These are phyloP conservation scores for Halcyon malimbica DNA, from an alignment of 2,113 vertebrate species.

Conservation along the genomic window DNA sequence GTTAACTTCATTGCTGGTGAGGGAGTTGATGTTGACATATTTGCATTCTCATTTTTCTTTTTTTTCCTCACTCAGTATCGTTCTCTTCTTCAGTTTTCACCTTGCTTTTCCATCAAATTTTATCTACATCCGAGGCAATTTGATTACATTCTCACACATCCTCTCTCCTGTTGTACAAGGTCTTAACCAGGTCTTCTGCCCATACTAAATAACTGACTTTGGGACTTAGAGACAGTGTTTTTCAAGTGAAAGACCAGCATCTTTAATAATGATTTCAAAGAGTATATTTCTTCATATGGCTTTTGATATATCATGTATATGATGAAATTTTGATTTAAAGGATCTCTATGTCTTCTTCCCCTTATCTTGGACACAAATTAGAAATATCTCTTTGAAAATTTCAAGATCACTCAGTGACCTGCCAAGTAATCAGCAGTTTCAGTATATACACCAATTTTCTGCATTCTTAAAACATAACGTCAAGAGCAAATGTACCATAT, in stretches of 20 bases:
- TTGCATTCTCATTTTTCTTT: neutral
- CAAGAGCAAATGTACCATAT: constrained; percentile 43
- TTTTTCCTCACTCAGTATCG: neutral
- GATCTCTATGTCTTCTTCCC: neutral
- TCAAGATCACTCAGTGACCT: neutral
- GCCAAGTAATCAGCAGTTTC: constrained; percentile 37
- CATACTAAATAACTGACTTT: neutral
- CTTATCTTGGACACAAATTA: neutral
- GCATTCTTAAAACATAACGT: constrained; percentile 41
- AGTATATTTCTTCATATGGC: neutral
- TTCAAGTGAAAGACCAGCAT: neutral
- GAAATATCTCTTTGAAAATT: constrained; percentile 2
- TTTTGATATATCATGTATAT: neutral
- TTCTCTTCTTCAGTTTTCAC: neutral
- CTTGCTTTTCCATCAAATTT: neutral
- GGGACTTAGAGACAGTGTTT: neutral
- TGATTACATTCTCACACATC: neutral
- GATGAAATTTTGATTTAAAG: neutral
- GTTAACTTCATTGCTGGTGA: neutral
- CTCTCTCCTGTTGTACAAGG: neutral
- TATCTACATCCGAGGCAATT: neutral
- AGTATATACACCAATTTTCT: neutral
- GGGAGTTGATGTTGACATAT: neutral
- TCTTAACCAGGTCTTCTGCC: neutral
- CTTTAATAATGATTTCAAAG: neutral